phyloP scores from a whole-genome alignment of 2,888 invertebrate species.

The Selenia dentaria region DNA sequence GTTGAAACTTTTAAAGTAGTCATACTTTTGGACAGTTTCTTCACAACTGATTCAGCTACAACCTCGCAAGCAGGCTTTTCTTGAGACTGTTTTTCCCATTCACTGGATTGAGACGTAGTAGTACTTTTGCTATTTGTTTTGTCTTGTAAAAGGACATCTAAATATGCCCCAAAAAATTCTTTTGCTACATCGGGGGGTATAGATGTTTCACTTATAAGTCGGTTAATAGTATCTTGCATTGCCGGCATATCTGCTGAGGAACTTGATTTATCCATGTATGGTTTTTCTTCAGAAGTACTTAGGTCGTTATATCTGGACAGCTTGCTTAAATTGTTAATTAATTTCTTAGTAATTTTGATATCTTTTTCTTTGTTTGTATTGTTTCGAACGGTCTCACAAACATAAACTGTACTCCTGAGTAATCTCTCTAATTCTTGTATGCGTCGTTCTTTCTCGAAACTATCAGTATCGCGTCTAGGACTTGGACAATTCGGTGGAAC shows the following conservation, averaged over 20 bases:
- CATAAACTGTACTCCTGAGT: constrained; percentile 67
- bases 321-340: constrained; percentile 58
- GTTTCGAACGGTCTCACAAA: constrained; percentile 51
- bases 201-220: constrained; percentile 58
- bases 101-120: constrained; percentile 47
- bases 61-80: constrained; percentile 49
- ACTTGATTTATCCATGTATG: constrained; percentile 42
- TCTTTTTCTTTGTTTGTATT: constrained; percentile 53
- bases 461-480: constrained; percentile 45
- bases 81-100: constrained; percentile 33
- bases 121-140: constrained; percentile 39
- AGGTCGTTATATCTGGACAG: constrained; percentile 32
- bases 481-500: constrained; percentile 21
- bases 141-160: constrained; percentile 55
- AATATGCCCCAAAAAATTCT: constrained; percentile 61
- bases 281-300: constrained; percentile 28
- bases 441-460: constrained; percentile 59
- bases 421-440: constrained; percentile 67
- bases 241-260: constrained; percentile 57
- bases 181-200: constrained; percentile 60
- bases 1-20: constrained; percentile 38
- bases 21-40: constrained; percentile 55
- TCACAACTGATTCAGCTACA: constrained; percentile 54
- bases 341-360: constrained; percentile 61
- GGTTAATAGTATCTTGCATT: constrained; percentile 63